Conservation (phyloP, 2,888 invertebrate species). For the Brenthis hecate region DNA sequence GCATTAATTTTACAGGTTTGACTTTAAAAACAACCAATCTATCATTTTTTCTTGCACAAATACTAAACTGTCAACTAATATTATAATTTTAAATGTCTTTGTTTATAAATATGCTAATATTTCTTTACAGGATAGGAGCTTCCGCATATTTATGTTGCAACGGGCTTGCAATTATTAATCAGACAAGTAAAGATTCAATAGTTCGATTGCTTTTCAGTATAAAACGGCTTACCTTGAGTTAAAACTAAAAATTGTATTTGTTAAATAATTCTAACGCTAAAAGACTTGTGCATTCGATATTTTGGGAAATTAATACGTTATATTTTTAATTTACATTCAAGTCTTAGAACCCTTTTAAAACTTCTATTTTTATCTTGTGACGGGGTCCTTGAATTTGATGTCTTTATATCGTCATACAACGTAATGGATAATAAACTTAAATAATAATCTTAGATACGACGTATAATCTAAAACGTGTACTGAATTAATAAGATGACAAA, state of each 20-base stretch:
- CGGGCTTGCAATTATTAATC: not conserved
- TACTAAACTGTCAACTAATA: too few relatives aligned
- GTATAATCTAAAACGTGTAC: conserved; percentile 21
- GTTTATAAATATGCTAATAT: not conserved
- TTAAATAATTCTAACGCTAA: too few relatives aligned
- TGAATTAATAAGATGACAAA: conserved; percentile 25
- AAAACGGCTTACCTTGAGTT: too few relatives aligned
- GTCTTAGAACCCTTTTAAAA: conserved; percentile 9
- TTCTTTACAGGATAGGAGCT: not conserved
- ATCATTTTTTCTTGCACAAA: too few relatives aligned
- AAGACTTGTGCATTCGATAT: too few relatives aligned
- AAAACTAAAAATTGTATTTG: too few relatives aligned
- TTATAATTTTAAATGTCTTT: conserved; percentile 1
- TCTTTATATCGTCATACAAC: not conserved
- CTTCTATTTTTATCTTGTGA: conserved; percentile 3
- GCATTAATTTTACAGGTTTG: too few relatives aligned
- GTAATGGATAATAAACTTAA: conserved; percentile 1
- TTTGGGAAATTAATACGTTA: too few relatives aligned
- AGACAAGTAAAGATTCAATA: too few relatives aligned
- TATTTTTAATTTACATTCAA: not conserved
- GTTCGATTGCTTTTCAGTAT: too few relatives aligned
- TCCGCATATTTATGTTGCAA: conserved; percentile 1
- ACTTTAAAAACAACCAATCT: too few relatives aligned
- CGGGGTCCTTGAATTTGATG: not conserved
- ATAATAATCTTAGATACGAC: conserved; percentile 14